Conservation (phyloP, 2,113 vertebrate genomes). For the Dromaius novaehollandiae region DNA sequence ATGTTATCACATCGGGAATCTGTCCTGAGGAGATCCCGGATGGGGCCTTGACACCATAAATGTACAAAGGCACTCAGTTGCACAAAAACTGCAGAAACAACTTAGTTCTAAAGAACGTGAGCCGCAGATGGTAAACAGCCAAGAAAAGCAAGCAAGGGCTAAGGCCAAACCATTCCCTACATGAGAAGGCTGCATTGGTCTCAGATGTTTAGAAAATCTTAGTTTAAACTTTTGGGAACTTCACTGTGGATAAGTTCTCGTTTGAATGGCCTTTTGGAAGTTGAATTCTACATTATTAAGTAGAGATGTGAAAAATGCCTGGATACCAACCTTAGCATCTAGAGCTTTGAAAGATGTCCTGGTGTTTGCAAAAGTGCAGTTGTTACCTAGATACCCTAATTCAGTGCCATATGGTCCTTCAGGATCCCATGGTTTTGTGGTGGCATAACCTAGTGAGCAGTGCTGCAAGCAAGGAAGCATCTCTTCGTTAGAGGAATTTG, state of each 20-base stretch:
- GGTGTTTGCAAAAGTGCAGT: not conserved
- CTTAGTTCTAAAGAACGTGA: slow-evolving; percentile 36
- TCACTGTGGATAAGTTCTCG: not conserved
- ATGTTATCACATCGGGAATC: slow-evolving; percentile 63
- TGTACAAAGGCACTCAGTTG: slow-evolving; percentile 62
- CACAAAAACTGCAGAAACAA: slow-evolving; percentile 62
- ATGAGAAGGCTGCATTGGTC: not conserved
- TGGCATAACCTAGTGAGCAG: not conserved
- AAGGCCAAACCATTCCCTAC: not conserved
- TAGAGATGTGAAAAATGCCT: not conserved
- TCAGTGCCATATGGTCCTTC: not conserved
- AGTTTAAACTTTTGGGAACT: not conserved
- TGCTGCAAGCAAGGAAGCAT: not conserved
- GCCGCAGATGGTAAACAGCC: slow-evolving; percentile 36
- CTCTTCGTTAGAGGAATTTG: not conserved
- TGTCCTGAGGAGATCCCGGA: slow-evolving; percentile 60
- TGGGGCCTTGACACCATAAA: slow-evolving; percentile 65
- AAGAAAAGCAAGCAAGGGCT: slow-evolving; percentile 62
- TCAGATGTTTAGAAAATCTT: slow-evolving; percentile 37
- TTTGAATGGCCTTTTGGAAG: not conserved
- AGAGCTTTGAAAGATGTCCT: not conserved
- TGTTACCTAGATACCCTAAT: rapidly evolving
- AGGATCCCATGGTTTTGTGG: not conserved
- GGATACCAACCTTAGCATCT: not conserved
- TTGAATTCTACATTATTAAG: not conserved